Base-by-base conservation (phyloP, 2,888 invertebrate species). In the Hylaea fasciaria region DNA sequence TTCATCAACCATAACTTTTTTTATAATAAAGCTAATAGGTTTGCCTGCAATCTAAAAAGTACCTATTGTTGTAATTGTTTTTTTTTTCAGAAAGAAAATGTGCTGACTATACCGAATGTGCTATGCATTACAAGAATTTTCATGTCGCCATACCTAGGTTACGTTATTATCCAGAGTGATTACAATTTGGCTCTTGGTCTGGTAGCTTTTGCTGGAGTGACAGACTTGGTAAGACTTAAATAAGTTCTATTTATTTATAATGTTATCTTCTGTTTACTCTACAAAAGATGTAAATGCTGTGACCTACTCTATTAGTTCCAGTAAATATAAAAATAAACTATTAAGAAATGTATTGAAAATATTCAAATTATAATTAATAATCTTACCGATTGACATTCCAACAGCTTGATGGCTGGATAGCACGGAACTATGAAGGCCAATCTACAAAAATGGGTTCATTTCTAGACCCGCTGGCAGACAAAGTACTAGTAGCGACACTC, bases 391-490 rank as follows among this genome's bases (percentile, higher is more conserved):
- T 43, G 11, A 17, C 1, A 11, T 17, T 17, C 11, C 14, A 13
- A 82, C 82, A 97, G 97, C 83, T 97, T 52, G 99, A 99, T 93
- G 99, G 99, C 8, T 98, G 96, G 95, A 98, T 99, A 80, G 99
- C 99, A 0, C 94, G 99, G 59, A 96, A 95, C 52, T 98, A 97
- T 95, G 94, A 95, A 65, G 96, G 96, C 35, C 99, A 99, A 84
- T 96, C 97, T 22, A 97, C 98, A 29, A 97, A 97, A 81, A 94
- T 98, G 80, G 99, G 99, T 0, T 98, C 98, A 60, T 98, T 98
- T 78, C 86, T 99, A 13, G 99, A 99, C 87, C 99, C 99, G 0
- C 94, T 98, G 93, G 99, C 99, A 2, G 99, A 99, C 85, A 99
- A 99, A 92, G 93, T 99, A 39, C 93, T 99, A 1, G 95, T 99